Evolutionary conservation across 2,888 invertebrate genomes (phyloP).

Genomic region (Nipponacmea schrenckii): DNA sequence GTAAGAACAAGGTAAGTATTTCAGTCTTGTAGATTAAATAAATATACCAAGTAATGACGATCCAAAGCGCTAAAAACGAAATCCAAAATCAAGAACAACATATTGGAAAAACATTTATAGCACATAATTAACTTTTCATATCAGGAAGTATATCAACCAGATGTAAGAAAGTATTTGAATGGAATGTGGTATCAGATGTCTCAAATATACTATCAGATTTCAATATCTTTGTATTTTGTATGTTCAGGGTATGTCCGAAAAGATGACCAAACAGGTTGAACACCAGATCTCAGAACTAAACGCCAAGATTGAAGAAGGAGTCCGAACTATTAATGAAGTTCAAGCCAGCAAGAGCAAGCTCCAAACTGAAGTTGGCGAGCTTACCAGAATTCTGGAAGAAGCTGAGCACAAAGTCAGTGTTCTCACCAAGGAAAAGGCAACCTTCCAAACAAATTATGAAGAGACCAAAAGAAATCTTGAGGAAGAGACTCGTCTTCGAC

Average conservation of each 20-base stretch:
- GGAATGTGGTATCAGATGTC: no score
- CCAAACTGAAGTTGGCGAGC: constrained; percentile 95
- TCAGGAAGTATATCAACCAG: no score
- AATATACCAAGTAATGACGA: no score
- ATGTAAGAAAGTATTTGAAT: no score
- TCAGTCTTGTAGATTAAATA: no score
- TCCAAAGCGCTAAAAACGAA: no score
- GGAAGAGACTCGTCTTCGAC: constrained; percentile 51
- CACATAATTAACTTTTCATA: no score
- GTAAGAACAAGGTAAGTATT: constrained; percentile 90
- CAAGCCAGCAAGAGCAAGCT: constrained; percentile 85
- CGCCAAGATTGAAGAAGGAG: constrained; percentile 94
- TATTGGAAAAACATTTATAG: no score
- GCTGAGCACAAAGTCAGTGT: constrained; percentile 95
- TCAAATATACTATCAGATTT: background rate
- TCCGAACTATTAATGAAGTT: constrained; percentile 96
- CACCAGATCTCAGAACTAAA: constrained; percentile 94
- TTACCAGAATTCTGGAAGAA: constrained; percentile 95
- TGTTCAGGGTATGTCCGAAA: constrained; percentile 35
- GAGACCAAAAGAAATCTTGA: background rate
- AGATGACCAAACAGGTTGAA: constrained; percentile 72
- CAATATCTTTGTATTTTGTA: no score
- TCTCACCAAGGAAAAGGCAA: constrained; percentile 87
- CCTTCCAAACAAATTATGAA: background rate
- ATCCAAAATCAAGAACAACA: no score